These are phyloP conservation scores for Gymnocephalus cernua DNA, from an alignment of 2,113 vertebrate species.

Conservation along the genomic window DNA sequence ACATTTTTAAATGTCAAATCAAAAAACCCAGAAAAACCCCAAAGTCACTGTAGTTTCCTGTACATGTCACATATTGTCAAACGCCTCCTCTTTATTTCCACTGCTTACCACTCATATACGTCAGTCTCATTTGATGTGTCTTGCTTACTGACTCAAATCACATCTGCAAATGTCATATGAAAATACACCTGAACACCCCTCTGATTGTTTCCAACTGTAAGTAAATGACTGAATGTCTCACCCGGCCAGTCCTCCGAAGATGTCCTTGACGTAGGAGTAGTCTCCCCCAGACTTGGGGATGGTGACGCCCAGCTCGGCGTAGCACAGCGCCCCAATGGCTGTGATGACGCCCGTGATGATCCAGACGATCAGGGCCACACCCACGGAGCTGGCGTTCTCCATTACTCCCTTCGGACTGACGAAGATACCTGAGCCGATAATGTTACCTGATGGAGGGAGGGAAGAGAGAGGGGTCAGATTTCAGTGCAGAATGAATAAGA, in stretches of 20 bases:
- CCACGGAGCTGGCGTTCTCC: slow-evolving; percentile 93
- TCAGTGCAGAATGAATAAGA: background rate
- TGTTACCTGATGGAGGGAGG: slow-evolving; percentile 86
- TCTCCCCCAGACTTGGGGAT: slow-evolving; percentile 95
- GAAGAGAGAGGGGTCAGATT: background rate
- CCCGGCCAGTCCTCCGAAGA: slow-evolving; percentile 94
- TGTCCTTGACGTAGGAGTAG: slow-evolving; percentile 95
- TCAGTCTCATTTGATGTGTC: background rate
- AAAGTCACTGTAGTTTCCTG: background rate
- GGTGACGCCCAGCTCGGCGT: slow-evolving; percentile 93
- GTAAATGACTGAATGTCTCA: slow-evolving; percentile 61
- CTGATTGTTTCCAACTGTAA: background rate
- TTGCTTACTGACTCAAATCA: background rate
- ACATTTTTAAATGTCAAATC: background rate
- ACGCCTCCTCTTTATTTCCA: background rate
- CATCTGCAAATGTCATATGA: background rate
- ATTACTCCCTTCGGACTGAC: slow-evolving; percentile 94
- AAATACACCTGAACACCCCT: background rate
- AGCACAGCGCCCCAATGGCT: slow-evolving; percentile 92
- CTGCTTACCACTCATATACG: background rate
- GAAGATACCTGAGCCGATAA: slow-evolving; percentile 95
- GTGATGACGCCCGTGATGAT: slow-evolving; percentile 93
- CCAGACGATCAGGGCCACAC: slow-evolving; percentile 91
- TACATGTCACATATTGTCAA: background rate
- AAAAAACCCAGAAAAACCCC: background rate